Conservation (phyloP, 2,113 vertebrate species). For the Calidris pugnax region DNA sequence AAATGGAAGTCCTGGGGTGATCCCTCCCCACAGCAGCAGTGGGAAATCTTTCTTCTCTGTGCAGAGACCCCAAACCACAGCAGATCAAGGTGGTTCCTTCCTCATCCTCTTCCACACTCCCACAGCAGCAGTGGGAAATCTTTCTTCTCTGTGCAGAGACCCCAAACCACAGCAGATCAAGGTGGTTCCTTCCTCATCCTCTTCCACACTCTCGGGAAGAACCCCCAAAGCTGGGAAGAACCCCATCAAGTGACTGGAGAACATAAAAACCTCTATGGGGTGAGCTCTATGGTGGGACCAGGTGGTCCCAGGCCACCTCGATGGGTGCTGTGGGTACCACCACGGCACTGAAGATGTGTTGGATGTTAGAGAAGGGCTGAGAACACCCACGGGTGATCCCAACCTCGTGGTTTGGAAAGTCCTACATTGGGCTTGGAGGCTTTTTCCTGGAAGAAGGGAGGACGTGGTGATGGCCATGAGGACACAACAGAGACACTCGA, state of each 20-base stretch:
- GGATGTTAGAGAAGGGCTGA: background rate
- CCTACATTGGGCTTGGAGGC: background rate
- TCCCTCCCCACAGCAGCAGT: background rate
- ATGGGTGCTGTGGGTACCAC: background rate
- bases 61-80: background rate
- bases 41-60: background rate
- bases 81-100: background rate
- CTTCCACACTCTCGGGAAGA: background rate
- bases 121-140: background rate
- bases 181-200: background rate
- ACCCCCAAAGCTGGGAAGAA: no score
- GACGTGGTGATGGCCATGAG: background rate
- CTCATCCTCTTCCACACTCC: background rate
- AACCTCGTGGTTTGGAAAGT: background rate
- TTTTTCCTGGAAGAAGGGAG: background rate
- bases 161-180: background rate
- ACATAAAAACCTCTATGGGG: background rate
- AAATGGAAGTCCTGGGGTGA: background rate
- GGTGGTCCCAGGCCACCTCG: background rate
- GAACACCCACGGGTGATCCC: background rate
- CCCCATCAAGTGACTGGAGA: background rate
- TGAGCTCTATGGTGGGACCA: background rate
- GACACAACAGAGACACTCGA: background rate
- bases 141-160: background rate
- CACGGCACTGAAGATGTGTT: rapidly evolving